Evolutionary conservation across 2,797 vertebrate genomes (phyloP), one percentile per base, ranked within the genome.

Genomic region (Acipenser oxyrinchus): DNA sequence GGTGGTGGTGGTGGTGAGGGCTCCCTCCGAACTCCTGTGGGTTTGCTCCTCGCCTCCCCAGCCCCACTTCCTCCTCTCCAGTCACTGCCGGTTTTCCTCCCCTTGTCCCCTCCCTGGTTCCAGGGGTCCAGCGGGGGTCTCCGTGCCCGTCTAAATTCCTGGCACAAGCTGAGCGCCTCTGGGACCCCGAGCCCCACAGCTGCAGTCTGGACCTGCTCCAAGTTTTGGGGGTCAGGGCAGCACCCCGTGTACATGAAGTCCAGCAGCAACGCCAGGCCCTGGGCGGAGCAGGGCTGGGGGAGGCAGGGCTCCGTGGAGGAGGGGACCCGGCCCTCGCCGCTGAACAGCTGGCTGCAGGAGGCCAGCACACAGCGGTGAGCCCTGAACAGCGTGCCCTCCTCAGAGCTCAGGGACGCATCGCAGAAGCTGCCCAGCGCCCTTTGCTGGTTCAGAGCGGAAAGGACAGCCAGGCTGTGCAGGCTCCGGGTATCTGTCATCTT

Each of bases 201-300:
- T 0, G 93, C 93, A 8, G 81, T 69, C 51, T 90, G 87, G 48
- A 97, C 88, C 64, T 90, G 87, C 6, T 90, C 84, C 70, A 92
- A 74, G 80, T 94, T 96, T 3, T 84, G 78, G 0, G 77, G 4
- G 92, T 88, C 68, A 97, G 72, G 52, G 89, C 49, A 98, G 83
- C 65, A 93, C 87, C 3, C 95, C n/a, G n/a, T 98, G 87, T 98
- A 98, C 73, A 96, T 84, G 7, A 95, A 98, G 75, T 94, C 87
- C 60, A 98, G 80, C n/a, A 98, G 83, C 59, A 94, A 83, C 71
- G 93, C 89, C 13, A 97, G 85, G 52, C 93, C 93, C n/a, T 94
- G 91, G 0, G 79, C 77, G 1, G 94, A 79, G 60, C 89, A 95
- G 62, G 86, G 88, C 1, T 90, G 83, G 0, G n/a, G 90, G 6